Evolutionary conservation across 1,140 invertebrate genomes (phyloP).

Genomic region (Drosophila mayri): DNA sequence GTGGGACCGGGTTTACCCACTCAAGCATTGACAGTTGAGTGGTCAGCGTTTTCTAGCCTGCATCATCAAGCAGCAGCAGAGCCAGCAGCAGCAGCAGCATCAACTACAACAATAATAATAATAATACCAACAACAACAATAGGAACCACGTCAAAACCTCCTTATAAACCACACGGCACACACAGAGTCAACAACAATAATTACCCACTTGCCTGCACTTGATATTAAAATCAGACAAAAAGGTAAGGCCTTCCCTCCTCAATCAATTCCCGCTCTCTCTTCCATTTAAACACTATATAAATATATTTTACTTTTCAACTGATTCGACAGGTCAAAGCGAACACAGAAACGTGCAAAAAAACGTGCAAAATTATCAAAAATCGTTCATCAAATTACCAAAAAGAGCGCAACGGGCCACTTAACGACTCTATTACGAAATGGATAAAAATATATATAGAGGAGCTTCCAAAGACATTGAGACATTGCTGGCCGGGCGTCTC

Average conservation of each 20-base stretch:
- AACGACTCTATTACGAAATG: conserved; percentile 84
- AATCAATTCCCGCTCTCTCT: conserved; percentile 30
- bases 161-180: conserved; percentile 52
- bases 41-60: conserved; percentile 76
- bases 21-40: conserved; percentile 81
- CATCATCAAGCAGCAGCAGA: conserved; percentile 40
- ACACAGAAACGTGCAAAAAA: conserved; percentile 75
- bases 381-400: conserved; percentile 82
- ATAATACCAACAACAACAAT: conserved; percentile 25
- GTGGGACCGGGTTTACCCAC: conserved; percentile 57
- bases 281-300: conserved; percentile 6
- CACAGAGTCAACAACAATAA: conserved; percentile 76
- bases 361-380: conserved; percentile 82
- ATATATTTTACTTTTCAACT: conserved; percentile 14
- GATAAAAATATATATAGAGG: conserved; percentile 56
- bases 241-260: conserved; percentile 52
- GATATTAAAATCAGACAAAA: conserved; percentile 83
- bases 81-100: conserved; percentile 17
- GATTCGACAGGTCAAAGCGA: conserved; percentile 70
- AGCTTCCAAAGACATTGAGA: conserved; percentile 53
- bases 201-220: conserved; percentile 83
- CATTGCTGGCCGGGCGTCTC: conserved; percentile 60
- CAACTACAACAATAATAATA: conserved; percentile 13
- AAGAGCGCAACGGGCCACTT: conserved; percentile 59
- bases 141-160: conserved; percentile 40